Percentiles rank a stretch among this genome's conserved stretches.
phyloP scores from a whole-genome alignment of 23 tunicate species.

The Phallusia fumigata region DNA sequence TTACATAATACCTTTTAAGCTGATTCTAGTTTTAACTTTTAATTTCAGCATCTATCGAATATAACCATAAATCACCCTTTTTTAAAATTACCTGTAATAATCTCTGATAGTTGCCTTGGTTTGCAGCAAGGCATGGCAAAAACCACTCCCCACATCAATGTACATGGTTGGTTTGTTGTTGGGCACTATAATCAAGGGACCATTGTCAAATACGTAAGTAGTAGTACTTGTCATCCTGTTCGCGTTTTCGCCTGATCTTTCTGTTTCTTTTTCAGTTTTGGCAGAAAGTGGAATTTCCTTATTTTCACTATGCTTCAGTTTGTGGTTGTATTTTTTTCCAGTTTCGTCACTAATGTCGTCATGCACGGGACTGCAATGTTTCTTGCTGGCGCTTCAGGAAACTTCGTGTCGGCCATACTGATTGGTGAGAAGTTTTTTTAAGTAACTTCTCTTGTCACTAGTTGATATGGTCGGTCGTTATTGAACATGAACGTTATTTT shows the following conservation, averaged over 20 bases:
- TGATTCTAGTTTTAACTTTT: too few relatives aligned
- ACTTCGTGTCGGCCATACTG: background rate
- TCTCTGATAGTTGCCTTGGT: background rate
- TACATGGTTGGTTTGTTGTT: conserved; percentile 3
- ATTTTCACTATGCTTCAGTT: background rate
- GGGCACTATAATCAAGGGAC: background rate
- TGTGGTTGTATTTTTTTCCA: background rate
- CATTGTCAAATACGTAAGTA: background rate
- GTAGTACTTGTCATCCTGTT: too few relatives aligned
- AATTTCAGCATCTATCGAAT: too few relatives aligned
- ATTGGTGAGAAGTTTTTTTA: background rate
- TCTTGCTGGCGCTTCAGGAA: background rate
- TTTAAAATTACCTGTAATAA: too few relatives aligned
- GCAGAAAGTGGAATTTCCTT: background rate
- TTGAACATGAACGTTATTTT: too few relatives aligned
- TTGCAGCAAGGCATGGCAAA: background rate
- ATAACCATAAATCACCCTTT: too few relatives aligned
- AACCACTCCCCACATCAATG: background rate
- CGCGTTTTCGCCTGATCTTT: too few relatives aligned
- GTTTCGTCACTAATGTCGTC: background rate
- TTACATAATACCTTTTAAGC: too few relatives aligned
- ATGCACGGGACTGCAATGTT: background rate
- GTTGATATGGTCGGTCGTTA: too few relatives aligned
- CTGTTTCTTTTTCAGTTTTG: background rate
- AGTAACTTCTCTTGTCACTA: background rate